phyloP scores from a whole-genome alignment of 2,888 invertebrate species.

The Autographa gamma region DNA sequence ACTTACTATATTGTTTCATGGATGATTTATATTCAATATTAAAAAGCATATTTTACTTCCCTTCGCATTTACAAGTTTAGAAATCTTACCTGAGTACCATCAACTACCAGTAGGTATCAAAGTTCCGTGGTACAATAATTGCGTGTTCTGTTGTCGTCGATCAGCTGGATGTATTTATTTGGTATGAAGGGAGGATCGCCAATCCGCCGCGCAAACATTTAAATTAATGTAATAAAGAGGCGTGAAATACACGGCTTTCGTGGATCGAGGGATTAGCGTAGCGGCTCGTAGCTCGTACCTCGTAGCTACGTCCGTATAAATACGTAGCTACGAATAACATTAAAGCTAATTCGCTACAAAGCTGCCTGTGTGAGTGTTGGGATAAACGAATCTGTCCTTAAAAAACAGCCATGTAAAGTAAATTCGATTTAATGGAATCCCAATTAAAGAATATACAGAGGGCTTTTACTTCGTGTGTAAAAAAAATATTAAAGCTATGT shows the following conservation, averaged over 20 bases:
- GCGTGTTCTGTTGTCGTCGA: constrained; percentile 36
- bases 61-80: too few species aligned
- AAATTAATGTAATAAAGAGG: constrained; percentile 88
- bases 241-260: constrained; percentile 83
- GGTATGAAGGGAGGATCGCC: constrained; percentile 68
- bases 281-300: constrained; percentile 62
- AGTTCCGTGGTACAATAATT: not conserved
- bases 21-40: too few species aligned
- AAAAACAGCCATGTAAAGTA: not conserved
- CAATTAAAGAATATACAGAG: too few species aligned
- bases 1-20: not conserved
- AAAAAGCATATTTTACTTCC: too few species aligned
- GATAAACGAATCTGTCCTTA: not conserved
- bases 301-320: constrained; percentile 34
- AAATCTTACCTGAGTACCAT: not conserved
- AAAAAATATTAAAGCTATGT: too few species aligned
- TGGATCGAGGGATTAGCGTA: constrained; percentile 75
- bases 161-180: constrained; percentile 67
- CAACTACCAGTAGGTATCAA: not conserved
- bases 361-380: not conserved
- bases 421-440: too few species aligned
- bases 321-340: constrained; percentile 30
- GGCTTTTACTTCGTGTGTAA: too few species aligned
- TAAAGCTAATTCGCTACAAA: constrained; percentile 1
- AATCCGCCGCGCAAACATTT: constrained; percentile 84